Evolutionary conservation across 2,797 vertebrate species (phyloP).

Genomic region (Gephyroberyx darwinii): DNA sequence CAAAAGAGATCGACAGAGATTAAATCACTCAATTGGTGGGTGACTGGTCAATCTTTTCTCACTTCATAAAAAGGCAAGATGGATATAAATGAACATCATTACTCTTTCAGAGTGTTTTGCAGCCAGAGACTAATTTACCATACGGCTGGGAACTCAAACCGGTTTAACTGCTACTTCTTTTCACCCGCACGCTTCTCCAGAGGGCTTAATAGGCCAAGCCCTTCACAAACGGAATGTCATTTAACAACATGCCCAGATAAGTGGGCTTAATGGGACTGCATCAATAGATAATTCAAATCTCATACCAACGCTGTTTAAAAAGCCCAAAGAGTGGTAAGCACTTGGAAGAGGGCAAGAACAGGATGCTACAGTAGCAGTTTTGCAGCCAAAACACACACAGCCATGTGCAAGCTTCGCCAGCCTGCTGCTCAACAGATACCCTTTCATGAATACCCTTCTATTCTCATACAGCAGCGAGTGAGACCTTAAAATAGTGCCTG

Average conservation of each 20-base stretch:
- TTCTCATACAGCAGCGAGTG: conserved; percentile 51
- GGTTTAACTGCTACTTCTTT: conserved; percentile 51
- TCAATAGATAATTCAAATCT: conserved; percentile 53
- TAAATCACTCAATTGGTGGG: conserved; percentile 15
- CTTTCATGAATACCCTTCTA: conserved; percentile 65
- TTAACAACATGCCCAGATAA: conserved; percentile 57
- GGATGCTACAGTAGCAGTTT: conserved; percentile 38
- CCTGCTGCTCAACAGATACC: conserved; percentile 49
- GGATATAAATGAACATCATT: conserved; percentile 15
- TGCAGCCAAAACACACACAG: conserved; percentile 53
- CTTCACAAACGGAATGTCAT: conserved; percentile 61
- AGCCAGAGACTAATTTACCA: conserved; percentile 43
- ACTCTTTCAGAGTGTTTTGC: conserved; percentile 18
- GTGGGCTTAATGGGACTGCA: conserved; percentile 54
- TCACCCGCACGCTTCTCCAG: conserved; percentile 32
- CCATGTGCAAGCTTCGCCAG: conserved; percentile 39
- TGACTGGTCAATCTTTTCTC: not conserved
- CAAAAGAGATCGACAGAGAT: conserved; percentile 22
- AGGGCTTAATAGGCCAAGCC: conserved; percentile 50
- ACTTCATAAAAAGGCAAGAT: conserved; percentile 5
- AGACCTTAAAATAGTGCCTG: conserved; percentile 72
- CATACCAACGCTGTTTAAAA: conserved; percentile 63
- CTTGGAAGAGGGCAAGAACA: conserved; percentile 25
- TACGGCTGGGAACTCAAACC: conserved; percentile 54
- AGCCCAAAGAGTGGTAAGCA: conserved; percentile 25